Conservation (phyloP, 2,113 vertebrate species). For the Chiloscyllium plagiosum region DNA sequence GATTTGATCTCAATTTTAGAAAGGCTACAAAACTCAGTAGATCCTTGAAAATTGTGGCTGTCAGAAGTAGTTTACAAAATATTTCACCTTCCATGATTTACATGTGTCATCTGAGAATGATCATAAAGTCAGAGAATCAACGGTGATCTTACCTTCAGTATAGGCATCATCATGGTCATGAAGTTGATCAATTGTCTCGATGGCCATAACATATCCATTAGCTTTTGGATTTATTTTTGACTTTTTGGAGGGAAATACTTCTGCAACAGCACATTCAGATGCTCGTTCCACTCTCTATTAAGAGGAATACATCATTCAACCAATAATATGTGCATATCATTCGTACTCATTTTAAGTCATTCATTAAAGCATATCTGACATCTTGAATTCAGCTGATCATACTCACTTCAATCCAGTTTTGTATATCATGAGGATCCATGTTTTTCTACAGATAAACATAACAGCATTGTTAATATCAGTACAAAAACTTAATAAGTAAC, state of each 20-base stretch:
- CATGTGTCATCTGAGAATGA: background rate
- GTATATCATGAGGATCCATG: slow-evolving; percentile 50
- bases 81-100: background rate
- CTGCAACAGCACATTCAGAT: slow-evolving; percentile 65
- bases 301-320: slow-evolving; percentile 19
- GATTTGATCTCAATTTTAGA: background rate
- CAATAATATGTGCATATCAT: background rate
- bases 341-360: background rate
- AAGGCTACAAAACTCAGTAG: background rate
- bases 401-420: slow-evolving; percentile 65
- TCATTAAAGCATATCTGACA: background rate
- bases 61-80: background rate
- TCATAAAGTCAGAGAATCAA: background rate
- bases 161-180: slow-evolving; percentile 66
- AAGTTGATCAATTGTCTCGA: slow-evolving; percentile 60
- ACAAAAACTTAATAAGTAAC: background rate
- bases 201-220: slow-evolving; percentile 43
- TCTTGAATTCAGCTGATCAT: background rate
- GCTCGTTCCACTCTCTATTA: slow-evolving; percentile 63
- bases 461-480: background rate
- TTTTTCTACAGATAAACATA: slow-evolving; percentile 47
- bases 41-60: slow-evolving; percentile 3
- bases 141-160: slow-evolving; percentile 65
- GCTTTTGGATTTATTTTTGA: slow-evolving; percentile 46
- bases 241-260: slow-evolving; percentile 58